These are phyloP conservation scores for Marasmarcha lunaedactyla DNA, from an alignment of 2,888 invertebrate species.

Conservation along the genomic window DNA sequence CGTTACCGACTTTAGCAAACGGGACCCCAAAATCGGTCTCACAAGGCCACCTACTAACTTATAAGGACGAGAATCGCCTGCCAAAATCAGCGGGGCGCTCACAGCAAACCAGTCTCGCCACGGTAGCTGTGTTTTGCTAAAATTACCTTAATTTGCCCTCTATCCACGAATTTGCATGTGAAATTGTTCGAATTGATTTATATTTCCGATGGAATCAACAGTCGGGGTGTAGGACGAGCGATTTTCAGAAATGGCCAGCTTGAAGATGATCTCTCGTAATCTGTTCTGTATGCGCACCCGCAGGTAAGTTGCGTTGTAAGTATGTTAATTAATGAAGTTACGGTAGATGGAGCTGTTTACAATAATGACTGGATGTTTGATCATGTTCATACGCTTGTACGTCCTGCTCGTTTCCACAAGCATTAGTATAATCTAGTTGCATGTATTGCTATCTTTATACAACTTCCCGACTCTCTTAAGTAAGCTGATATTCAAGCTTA, in stretches of 20 bases:
- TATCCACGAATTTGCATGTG: background rate
- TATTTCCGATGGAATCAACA: background rate
- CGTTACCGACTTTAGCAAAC: too few relatives aligned
- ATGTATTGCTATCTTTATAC: too few relatives aligned
- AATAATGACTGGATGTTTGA: too few relatives aligned
- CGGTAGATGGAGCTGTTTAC: too few relatives aligned
- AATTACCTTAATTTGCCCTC: background rate
- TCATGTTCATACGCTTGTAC: too few relatives aligned
- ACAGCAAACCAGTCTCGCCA: background rate
- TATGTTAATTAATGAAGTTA: background rate
- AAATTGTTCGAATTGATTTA: background rate
- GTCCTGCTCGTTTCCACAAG: too few relatives aligned
- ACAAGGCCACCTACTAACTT: background rate
- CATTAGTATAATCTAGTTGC: too few relatives aligned
- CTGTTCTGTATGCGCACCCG: background rate
- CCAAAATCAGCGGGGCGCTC: too few relatives aligned
- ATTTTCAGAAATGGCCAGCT: background rate
- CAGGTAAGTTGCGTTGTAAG: background rate
- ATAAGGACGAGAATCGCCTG: background rate
- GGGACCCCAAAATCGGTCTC: too few relatives aligned
- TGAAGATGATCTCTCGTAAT: background rate
- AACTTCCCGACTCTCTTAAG: too few relatives aligned
- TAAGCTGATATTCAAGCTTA: too few relatives aligned
- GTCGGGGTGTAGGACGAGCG: background rate
- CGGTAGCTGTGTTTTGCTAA: background rate